These are phyloP conservation scores for Nudaria mundana DNA, from an alignment of 2,888 invertebrate species.

Conservation along the genomic window DNA sequence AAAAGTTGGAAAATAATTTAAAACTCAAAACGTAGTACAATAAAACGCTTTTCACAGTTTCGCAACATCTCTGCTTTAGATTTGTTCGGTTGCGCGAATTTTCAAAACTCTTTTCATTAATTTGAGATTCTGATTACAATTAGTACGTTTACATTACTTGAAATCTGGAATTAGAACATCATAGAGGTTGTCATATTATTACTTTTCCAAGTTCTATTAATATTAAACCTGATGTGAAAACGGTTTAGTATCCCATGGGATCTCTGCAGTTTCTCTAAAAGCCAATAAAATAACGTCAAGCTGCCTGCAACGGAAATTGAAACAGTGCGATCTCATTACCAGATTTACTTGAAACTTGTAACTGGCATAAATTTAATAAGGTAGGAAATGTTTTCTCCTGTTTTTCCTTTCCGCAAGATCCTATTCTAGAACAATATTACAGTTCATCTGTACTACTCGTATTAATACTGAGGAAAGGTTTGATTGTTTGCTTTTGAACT, in stretches of 20 bases:
- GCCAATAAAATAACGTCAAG: conserved; percentile 26
- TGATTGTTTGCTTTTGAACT: too few relatives aligned
- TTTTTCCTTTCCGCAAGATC: too few relatives aligned
- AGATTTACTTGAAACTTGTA: not conserved
- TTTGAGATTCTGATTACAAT: too few relatives aligned
- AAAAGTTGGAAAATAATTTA: conserved; percentile 41
- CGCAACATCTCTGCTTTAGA: conserved; percentile 17
- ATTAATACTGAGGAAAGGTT: too few relatives aligned
- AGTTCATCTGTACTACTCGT: too few relatives aligned
- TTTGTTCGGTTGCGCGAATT: conserved; percentile 20
- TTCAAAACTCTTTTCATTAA: too few relatives aligned
- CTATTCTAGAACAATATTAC: too few relatives aligned
- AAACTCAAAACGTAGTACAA: conserved; percentile 43
- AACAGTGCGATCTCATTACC: conserved; percentile 5
- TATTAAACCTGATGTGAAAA: conserved; percentile 5
- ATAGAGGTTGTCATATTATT: too few relatives aligned
- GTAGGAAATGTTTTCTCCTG: too few relatives aligned
- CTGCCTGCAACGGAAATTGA: conserved; percentile 8
- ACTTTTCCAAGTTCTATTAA: too few relatives aligned
- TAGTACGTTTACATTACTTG: too few relatives aligned
- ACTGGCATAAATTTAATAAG: conserved; percentile 3
- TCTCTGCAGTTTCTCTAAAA: conserved; percentile 23
- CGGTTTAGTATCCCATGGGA: conserved; percentile 15
- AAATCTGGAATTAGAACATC: too few relatives aligned
- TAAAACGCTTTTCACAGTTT: conserved; percentile 51